Evolutionary conservation across 2,113 vertebrate species (phyloP), one percentile per base, ranked within the genome.

Genomic region (Paraplagusia blochii): DNA sequence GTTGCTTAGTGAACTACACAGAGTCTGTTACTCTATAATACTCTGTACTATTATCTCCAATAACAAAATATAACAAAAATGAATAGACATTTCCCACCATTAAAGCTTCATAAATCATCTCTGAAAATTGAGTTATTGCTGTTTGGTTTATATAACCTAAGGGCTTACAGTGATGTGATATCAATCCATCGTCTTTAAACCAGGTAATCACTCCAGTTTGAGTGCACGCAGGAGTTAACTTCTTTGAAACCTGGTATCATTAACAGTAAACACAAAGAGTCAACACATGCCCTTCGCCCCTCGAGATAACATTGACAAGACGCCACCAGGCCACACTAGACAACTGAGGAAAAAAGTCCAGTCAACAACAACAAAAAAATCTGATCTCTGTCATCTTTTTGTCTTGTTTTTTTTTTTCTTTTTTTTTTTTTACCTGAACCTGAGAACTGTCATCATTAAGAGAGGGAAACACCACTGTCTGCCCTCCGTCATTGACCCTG

Each of bases 401-500:
- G n/a, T n/a, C n/a, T n/a, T n/a, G n/a, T n/a, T n/a, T n/a, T n/a
- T n/a, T n/a, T n/a, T n/a, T n/a, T n/a, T n/a, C n/a, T n/a, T n/a
- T 7, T 35, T 8, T 22, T 53, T 6, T 15, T 70, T 72, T 82
- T 90, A 91, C 90, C 90, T 90, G 53, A 55, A 66, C 63, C 62
- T 74, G 76, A 55, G 54, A 58, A 56, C 63, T 46, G 44, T 13
- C 62, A 34, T 75, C 71, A 52, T 38, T 47, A 19, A 78, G 0
- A 33, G 66, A 74, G 8, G 85, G 86, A 71, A 45, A 80, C 8
- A 36, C 33, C 63, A 79, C 45, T 5, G 0, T 45, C 59, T 85
- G 85, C 51, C 18, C 75, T 42, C 73, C 48, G 63, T 69, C 76
- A 33, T 68, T 5, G 2, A 61, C 13, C 12, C 36, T 79, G 13